These are phyloP conservation scores for Taeniopygia guttata DNA, from an alignment of 2,797 vertebrate genomes.

Conservation along the genomic window DNA sequence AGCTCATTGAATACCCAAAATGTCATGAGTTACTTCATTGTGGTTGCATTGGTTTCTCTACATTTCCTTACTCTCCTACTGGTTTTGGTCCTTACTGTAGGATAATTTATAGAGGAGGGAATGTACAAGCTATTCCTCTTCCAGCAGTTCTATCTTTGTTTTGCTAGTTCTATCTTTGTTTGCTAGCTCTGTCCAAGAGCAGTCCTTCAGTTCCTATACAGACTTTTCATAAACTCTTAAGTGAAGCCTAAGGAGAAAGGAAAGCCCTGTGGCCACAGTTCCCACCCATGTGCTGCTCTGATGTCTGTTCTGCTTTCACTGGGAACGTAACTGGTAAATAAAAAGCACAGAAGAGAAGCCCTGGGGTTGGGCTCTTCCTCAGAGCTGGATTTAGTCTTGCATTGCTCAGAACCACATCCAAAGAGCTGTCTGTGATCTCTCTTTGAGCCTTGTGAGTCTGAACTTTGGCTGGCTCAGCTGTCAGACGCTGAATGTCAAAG, in stretches of 20 bases:
- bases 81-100: background rate
- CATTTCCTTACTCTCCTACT: background rate
- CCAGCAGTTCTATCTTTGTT: background rate
- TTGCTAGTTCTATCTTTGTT: background rate
- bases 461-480: conserved; percentile 32
- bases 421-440: conserved; percentile 25
- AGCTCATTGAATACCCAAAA: background rate
- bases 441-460: background rate
- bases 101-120: background rate
- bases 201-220: background rate
- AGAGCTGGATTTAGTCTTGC: background rate
- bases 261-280: background rate
- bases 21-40: background rate
- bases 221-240: background rate
- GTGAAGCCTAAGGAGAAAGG: background rate
- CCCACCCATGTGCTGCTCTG: background rate
- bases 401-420: background rate
- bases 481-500: conserved; percentile 10
- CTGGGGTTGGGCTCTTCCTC: background rate
- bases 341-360: background rate
- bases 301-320: background rate
- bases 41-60: background rate
- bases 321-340: background rate
- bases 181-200: background rate
- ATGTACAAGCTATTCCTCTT: background rate